Evolutionary conservation across 2,888 invertebrate genomes (phyloP), one percentile per base, ranked within the genome.

Genomic region (Poecilobothrus nobilitatus): DNA sequence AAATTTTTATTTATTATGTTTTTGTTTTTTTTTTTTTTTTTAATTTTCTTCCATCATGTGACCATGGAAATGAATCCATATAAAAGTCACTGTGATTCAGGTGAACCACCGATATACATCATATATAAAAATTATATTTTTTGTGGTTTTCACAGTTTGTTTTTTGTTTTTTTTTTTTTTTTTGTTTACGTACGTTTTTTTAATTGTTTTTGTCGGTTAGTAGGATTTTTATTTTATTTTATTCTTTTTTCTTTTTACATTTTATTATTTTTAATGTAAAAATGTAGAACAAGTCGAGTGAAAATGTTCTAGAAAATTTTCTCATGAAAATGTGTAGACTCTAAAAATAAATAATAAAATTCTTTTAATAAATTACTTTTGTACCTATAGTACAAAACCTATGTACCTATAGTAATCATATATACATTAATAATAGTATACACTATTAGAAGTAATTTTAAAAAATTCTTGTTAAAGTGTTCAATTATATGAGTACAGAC

Each of bases 141-240:
- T 1, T 18, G 53, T n/a, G 53, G 53, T 53, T 53, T 53, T 53
- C n/a, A 53, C 15, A 2, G 15, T 2, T 27, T 27, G 2, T 27
- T 37, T 10, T 37, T 37, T 37, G 27, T 27, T 27, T 27, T 27
- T 37, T 10, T 37, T n/a, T n/a, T n/a, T n/a, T n/a, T n/a, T n/a
- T n/a, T 37, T 37, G 27, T 27, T 27, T 27, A 8, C 5, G 27
- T 27, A 5, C 27, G 27, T 27, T 27, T 53, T n/a, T 53, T n/a
- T 53, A 18, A 53, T 53, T 18, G 53, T 53, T 53, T 53, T 53
- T 53, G 53, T 53, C 53, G 53, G 53, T 53, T 53, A 53, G 53
- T 53, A 53, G 53, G 53, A 18, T 53, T 53, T 53, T 18, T 2
- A 15, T 53, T 44, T 44, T 44, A 12, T 44, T 44, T 44, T 44